Base-by-base conservation (phyloP, 2,888 invertebrate genomes). In the Agrochola lychnidis region DNA sequence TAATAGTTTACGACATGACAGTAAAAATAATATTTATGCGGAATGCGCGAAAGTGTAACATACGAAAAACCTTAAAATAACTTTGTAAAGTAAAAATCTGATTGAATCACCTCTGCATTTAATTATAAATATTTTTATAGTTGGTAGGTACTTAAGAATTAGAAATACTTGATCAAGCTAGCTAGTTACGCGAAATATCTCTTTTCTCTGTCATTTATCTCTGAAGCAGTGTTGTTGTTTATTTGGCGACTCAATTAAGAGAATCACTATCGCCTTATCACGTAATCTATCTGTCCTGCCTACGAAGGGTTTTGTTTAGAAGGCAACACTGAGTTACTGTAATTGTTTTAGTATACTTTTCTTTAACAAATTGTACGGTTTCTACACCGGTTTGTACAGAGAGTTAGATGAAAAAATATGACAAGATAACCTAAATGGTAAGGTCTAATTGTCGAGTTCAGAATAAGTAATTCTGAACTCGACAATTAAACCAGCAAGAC, bases 161-260 rank as follows among this genome's bases (percentile, higher is more conserved):
- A 19, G 1, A 25, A 66, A 66, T 25, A 45, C 6, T 66, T n/a
- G 12, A 25, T 25, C 12, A 10, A 25, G 25, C 25, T 25, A 25
- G 25, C 64, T 53, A 53, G 53, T 5, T 48, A n/a, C 56, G 56
- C n/a, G 40, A 74, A 77, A 66, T 73, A 45, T 73, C 16, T 70
- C 7, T 57, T 63, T 36, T 25, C 68, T 48, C 48, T 36, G 51
- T 45, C 66, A 68, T 81, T 76, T 59, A 70, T 81, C 73, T 51
- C 40, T 16, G 36, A 42, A 19, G 12, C 30, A 19, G 22, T 16
- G 48, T 61, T n/a, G 45, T 73, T 83, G 78, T 83, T 80, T 79
- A 78, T 74, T 83, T 82, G 16, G 63, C 61, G 73, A 87, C 76
- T 81, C 85, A 83, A 83, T 85, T 85, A 87, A 85, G 78, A 73